Evolutionary conservation across 2,797 vertebrate genomes (phyloP), one percentile per base, ranked within the genome.

Genomic region (Neosilurus mollespiculum): DNA sequence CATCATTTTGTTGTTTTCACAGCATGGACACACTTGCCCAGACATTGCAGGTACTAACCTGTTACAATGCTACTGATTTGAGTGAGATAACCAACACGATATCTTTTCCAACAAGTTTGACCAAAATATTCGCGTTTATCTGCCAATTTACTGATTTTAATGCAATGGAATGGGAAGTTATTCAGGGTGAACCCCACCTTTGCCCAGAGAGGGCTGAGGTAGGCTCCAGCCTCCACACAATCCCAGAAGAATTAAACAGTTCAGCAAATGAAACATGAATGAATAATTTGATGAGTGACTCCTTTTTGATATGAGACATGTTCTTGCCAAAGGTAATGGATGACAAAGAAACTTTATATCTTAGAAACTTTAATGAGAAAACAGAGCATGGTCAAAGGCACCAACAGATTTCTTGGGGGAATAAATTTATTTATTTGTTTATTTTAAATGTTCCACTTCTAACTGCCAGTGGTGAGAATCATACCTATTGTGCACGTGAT

Each of bases 1-100:
- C 14, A 59, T 79, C 16, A 3, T 79, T 79, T 65, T n/a, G 77
- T 65, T 78, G 20, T 61, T 76, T 12, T 30, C 30, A 76, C 12
- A 75, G 15, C 26, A 58, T 75, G 51, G 20, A 16, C 20, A 43
- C 15, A 16, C 43, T 51, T 64, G 59, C 18, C n/a, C 18, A 72
- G n/a, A 30, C 62, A 58, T 14, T 37, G 77, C 16, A 51, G 26
- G 70, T 58, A 2, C n/a, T 73, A 84, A 43, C 49, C 69, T 72
- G 59, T 43, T 54, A 58, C 54, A 56, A 18, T 16, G 34, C 54
- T 58, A 18, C 71, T 56, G n/a, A 54, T 53, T 16, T 54, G 14
- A 54, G 53, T 16, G n/a, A 53, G 10, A 49, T 51, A 22, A 54
- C 9, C 2, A 59, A 69, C 16, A 49, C 11, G 69, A 4, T 12